Conservation (phyloP, 1,140 invertebrate genomes). For the Coelopa frigida region DNA sequence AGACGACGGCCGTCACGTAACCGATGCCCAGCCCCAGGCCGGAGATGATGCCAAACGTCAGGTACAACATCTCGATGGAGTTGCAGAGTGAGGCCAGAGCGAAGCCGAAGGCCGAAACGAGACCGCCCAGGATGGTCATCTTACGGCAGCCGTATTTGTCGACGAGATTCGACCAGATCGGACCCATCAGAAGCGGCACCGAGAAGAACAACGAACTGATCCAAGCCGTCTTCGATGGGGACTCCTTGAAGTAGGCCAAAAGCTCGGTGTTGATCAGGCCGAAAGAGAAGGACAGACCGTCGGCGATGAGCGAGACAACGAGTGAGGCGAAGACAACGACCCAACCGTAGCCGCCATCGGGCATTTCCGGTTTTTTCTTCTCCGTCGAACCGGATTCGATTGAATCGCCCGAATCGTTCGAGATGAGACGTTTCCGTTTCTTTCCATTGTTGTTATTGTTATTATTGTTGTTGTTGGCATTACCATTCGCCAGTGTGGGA, state of each 20-base stretch:
- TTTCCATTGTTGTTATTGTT: slow-evolving; percentile 26
- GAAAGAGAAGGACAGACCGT: slow-evolving; percentile 90
- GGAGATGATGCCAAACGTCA: slow-evolving; percentile 80
- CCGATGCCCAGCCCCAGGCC: slow-evolving; percentile 79
- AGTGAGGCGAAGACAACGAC: slow-evolving; percentile 79
- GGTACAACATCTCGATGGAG: slow-evolving; percentile 67
- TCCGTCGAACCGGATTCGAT: slow-evolving; percentile 34
- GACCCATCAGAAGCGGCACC: slow-evolving; percentile 75
- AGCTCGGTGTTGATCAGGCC: slow-evolving; percentile 84
- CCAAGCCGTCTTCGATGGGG: slow-evolving; percentile 77
- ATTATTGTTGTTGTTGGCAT: no score
- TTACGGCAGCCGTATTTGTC: slow-evolving; percentile 81
- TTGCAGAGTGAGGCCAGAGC: slow-evolving; percentile 67
- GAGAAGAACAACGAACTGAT: slow-evolving; percentile 83
- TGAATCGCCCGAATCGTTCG: slow-evolving; percentile 39
- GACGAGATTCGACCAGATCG: slow-evolving; percentile 62
- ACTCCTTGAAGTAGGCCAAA: slow-evolving; percentile 72
- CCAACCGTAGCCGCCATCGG: slow-evolving; percentile 61
- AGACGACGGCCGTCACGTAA: slow-evolving; percentile 85
- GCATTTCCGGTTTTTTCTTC: slow-evolving; percentile 40
- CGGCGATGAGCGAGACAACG: slow-evolving; percentile 86
- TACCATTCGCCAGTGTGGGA: slow-evolving; percentile 19
- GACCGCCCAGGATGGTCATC: slow-evolving; percentile 72
- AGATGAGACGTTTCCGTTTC: slow-evolving; percentile 36
- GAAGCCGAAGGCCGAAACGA: slow-evolving; percentile 72